Percentiles rank a stretch among this genome's conserved stretches.
phyloP scores from a whole-genome alignment of 2,797 vertebrate genomes.

The Vireo griseus region DNA sequence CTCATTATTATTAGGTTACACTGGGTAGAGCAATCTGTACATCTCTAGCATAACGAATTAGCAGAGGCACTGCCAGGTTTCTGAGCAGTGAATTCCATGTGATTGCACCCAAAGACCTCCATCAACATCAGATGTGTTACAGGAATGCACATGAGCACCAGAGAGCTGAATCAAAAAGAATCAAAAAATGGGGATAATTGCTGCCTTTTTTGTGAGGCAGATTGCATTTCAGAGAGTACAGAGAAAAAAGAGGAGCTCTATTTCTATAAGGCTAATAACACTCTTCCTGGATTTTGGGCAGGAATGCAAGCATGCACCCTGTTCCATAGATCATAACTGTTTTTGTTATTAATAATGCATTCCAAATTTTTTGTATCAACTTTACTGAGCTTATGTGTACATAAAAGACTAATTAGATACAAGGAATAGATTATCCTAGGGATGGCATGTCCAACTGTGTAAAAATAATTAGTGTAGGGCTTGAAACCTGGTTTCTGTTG shows the following conservation, averaged over 20 bases:
- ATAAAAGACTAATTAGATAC: neutral
- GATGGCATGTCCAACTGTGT: neutral
- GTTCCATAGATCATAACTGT: neutral
- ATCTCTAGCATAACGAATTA: neutral
- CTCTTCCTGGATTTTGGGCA: neutral
- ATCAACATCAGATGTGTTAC: neutral
- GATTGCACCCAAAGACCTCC: neutral
- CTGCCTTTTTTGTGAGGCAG: constrained; percentile 18
- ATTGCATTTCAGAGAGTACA: neutral
- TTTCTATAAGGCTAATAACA: neutral
- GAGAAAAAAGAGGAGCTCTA: neutral
- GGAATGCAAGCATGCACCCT: neutral
- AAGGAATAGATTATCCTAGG: neutral
- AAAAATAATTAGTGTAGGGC: constrained; percentile 8
- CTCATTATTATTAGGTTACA: neutral
- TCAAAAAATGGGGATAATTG: neutral
- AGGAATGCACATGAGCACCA: neutral
- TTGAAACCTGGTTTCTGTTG: constrained; percentile 8
- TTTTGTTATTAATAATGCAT: neutral
- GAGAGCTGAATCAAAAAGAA: neutral
- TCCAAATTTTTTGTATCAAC: neutral
- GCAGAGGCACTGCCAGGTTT: neutral
- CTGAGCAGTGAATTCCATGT: neutral
- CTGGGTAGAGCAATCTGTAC: neutral
- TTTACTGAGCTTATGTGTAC: neutral